Evolutionary conservation across 2,797 vertebrate genomes (phyloP).

Genomic region (Eulemur mongoz): DNA sequence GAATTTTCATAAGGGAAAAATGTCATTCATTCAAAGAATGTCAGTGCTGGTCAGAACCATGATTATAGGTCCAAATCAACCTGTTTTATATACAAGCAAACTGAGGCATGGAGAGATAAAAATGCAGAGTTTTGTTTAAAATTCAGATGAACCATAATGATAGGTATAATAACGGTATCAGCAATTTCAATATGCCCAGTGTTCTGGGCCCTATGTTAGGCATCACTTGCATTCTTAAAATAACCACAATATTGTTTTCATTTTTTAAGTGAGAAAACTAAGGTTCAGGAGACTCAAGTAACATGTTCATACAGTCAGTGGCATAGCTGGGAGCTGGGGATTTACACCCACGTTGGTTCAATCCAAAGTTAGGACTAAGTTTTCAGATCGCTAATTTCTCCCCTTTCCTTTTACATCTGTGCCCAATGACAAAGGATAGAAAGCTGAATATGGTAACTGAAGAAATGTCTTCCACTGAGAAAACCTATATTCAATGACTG

Average conservation of each 20-base stretch:
- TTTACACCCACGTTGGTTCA: not conserved
- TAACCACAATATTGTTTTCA: not conserved
- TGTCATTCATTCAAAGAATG: not conserved
- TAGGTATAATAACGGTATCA: not conserved
- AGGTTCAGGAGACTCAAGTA: not conserved
- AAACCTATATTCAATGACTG: not conserved
- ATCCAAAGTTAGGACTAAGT: not conserved
- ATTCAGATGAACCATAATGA: not conserved
- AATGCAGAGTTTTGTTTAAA: not conserved
- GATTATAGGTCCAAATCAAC: not conserved
- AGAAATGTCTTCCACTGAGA: not conserved
- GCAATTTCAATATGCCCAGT: not conserved
- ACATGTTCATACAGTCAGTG: not conserved
- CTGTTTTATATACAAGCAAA: not conserved
- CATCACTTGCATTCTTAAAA: not conserved
- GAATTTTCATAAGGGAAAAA: constrained; percentile 45
- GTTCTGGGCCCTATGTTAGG: not conserved
- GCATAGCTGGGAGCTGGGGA: not conserved
- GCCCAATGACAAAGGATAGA: not conserved
- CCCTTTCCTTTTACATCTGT: not conserved
- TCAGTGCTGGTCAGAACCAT: not conserved
- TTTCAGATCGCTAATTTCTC: constrained; percentile 6
- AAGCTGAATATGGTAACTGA: not conserved
- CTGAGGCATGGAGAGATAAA: not conserved
- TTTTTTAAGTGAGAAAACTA: not conserved